Base-by-base conservation (phyloP, 2,888 invertebrate species). In the Abrostola tripartita region DNA sequence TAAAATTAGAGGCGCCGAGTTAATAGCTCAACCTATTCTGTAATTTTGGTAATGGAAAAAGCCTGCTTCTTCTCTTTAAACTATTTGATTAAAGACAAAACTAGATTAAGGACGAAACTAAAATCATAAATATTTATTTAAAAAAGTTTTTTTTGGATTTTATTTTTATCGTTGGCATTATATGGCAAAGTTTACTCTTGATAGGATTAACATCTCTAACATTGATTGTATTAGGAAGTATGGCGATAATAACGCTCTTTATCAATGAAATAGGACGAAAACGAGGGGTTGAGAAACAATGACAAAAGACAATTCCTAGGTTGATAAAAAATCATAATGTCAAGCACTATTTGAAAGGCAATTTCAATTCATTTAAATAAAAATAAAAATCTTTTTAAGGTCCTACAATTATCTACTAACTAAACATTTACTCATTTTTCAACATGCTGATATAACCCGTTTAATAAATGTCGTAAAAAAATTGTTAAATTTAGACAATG, bases 381-480 rank as follows among this genome's bases (percentile, higher is more conserved):
- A 51, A 14, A 11, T 35, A 65, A 57, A 65, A 51, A 63, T 73
- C 60, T 64, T 77, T 72, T 44, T 56, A 68, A 53, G 49, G 52
- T 47, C 71, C 68, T 78, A 81, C 73, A 56, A 63, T 68, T 77
- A 63, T 75, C 85, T 89, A 87, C 81, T 60, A 65, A 77, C 85
- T 84, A 86, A 83, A 84, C 82, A 85, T 82, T 79, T 63, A 81
- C 68, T 53, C 24, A 12, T 71, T 52, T 76, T 61, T 76, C 66
- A 80, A 81, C 90, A 90, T 90, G 90, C 90, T 83, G 73, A 68
- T 74, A 81, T 55, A 58, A 73, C 68, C 64, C 68, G 24, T 69
- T 72, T 80, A 58, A 70, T 61, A 71, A 79, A 72, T 64, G 60
- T 65, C 61, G 56, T 57, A 61, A 69, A 47, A 68, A 68, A 66